A percentile compares a stretch with the other conserved stretches of the same genome.
phyloP scores from a whole-genome alignment of 2,113 vertebrate genomes.

The Pterocles gutturalis region DNA sequence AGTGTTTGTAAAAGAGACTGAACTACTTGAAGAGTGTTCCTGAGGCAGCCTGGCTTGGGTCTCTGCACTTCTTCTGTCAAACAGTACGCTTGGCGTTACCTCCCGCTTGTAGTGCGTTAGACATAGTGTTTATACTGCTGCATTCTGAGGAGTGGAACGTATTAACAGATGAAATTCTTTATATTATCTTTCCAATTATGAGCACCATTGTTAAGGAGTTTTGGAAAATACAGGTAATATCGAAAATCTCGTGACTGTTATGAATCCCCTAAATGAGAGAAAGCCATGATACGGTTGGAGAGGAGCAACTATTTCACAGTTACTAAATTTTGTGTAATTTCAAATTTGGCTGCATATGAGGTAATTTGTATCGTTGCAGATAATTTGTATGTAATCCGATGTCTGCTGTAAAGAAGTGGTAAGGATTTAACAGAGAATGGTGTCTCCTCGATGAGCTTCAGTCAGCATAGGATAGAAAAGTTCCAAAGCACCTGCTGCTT shows the following conservation, averaged over 20 bases:
- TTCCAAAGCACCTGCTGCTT: neutral
- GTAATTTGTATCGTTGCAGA: neutral
- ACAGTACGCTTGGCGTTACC: neutral
- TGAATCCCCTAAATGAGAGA: neutral
- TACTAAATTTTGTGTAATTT: neutral
- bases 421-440: neutral
- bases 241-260: neutral
- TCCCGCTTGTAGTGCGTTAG: neutral
- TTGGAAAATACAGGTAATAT: neutral
- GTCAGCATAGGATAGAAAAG: neutral
- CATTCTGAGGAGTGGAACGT: neutral
- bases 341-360: neutral
- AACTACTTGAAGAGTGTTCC: neutral
- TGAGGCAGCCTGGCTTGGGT: neutral
- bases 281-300: neutral
- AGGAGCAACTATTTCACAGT: neutral
- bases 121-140: neutral
- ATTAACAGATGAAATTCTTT: neutral
- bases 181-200: neutral
- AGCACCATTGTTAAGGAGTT: neutral
- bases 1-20: constrained; percentile 18
- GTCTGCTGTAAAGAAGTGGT: neutral
- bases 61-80: neutral
- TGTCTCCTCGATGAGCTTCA: neutral
- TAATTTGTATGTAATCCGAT: neutral